phyloP scores from a whole-genome alignment of 2,113 vertebrate genomes.

The Bothrops jararaca region DNA sequence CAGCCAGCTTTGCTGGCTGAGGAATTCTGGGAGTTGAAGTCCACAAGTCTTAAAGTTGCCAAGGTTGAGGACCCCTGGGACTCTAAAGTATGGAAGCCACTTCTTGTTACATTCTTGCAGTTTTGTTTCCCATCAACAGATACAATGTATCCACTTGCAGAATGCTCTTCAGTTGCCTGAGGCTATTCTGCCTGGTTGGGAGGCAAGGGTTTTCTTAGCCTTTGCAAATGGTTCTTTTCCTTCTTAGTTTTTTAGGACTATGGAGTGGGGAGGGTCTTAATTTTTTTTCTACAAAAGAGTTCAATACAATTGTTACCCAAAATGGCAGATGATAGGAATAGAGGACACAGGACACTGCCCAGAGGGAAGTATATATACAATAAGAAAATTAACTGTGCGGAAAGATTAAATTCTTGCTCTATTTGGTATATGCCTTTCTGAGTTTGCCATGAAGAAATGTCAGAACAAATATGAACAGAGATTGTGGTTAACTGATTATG shows the following conservation, averaged over 20 bases:
- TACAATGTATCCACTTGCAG: background rate
- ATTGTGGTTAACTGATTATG: background rate
- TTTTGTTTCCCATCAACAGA: background rate
- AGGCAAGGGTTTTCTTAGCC: background rate
- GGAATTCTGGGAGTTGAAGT: no score
- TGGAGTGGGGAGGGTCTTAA: no score
- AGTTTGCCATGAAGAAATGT: background rate
- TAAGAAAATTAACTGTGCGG: background rate
- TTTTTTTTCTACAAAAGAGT: background rate
- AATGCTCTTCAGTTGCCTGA: background rate
- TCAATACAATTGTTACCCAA: background rate
- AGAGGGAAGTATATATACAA: background rate
- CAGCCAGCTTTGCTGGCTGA: no score
- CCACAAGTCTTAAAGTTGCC: no score
- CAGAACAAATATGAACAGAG: background rate
- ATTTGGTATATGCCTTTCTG: background rate
- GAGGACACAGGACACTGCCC: background rate
- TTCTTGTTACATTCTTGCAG: background rate
- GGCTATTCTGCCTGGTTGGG: background rate
- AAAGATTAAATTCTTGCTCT: background rate
- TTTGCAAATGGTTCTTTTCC: background rate
- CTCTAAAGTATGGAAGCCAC: no score
- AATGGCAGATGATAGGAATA: background rate
- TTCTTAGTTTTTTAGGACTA: background rate
- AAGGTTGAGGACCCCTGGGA: no score